phyloP scores from a whole-genome alignment of 2,888 invertebrate genomes.

The Aricia artaxerxes region DNA sequence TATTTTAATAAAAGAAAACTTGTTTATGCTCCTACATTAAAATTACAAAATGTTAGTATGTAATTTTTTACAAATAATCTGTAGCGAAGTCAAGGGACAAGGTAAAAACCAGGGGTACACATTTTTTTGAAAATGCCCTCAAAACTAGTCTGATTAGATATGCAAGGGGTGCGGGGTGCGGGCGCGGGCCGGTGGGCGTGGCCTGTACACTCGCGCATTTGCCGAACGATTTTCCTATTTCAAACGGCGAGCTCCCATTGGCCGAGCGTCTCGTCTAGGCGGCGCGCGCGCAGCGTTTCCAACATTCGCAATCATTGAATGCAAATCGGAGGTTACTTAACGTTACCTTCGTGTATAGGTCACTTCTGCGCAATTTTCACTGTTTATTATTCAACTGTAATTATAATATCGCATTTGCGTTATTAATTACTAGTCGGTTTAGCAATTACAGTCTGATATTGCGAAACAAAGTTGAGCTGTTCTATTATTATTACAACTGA shows the following conservation, averaged over 20 bases:
- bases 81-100: too few species aligned
- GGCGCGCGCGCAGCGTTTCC: conserved; percentile 37
- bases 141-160: conserved; percentile 34
- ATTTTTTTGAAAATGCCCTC: too few species aligned
- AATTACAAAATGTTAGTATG: too few species aligned
- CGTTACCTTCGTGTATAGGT: conserved; percentile 33
- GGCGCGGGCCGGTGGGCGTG: conserved; percentile 56
- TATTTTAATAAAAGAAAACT: too few species aligned
- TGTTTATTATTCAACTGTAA: conserved; percentile 37
- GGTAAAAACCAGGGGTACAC: too few species aligned
- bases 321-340: conserved; percentile 32
- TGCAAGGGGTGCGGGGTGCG: conserved; percentile 39
- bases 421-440: neutral
- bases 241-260: conserved; percentile 32
- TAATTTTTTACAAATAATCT: too few species aligned
- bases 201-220: conserved; percentile 13
- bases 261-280: conserved; percentile 36
- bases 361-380: conserved; percentile 34
- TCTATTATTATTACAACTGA: conserved; percentile 20
- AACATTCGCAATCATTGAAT: conserved; percentile 31
- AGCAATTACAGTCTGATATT: conserved; percentile 23
- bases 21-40: too few species aligned
- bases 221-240: conserved; percentile 29
- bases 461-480: conserved; percentile 17
- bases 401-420: conserved; percentile 28